Base-by-base conservation (phyloP, 2,888 invertebrate species). In the Smittia aterrima region DNA sequence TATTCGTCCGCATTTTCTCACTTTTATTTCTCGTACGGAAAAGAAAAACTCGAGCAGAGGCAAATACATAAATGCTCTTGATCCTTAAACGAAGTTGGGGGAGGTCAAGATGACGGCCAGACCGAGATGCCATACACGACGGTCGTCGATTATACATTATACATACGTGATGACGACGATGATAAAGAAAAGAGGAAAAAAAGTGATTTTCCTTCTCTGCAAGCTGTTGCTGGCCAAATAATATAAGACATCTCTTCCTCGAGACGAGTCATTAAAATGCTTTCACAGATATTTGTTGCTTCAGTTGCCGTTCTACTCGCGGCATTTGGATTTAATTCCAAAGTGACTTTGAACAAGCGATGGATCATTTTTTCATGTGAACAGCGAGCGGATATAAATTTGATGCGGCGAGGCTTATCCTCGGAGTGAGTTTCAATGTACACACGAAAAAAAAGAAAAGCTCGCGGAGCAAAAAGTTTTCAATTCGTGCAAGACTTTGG, bases 1-100 rank as follows among this genome's bases (percentile, higher is more conserved):
- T 54, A 53, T 70, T 47, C 38, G 16, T 32, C 68, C 41, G 25
- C 68, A 68, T 68, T 68, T 68, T 47, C 25, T 47, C 41, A 41
- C 47, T 68, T 68, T 68, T 41, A 18, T 27, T 66, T 66, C 16
- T 66, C 32, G 4, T 66, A 25, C 40, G 47, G 32, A 32, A 32
- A 32, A 9, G n/a, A n/a, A 32, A 32, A 32, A 32, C 32, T 32
- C 32, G 32, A 9, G 32, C 32, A 32, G 32, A 32, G 32, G 47
- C 47, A 47, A 47, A 47, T 47, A 47, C 16, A 47, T 47, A 47
- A 47, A n/a, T 53, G 53, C 32, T 24, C 70, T 70, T 70, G 70
- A 70, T 70, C 70, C 70, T 70, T 70, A 54, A 54, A 67, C 22
- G 47, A 70, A 41, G 70, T 70, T 70, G 70, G 24, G 70, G 54